phyloP scores from a whole-genome alignment of 2,113 vertebrate genomes.

The Osmerus eperlanus region DNA sequence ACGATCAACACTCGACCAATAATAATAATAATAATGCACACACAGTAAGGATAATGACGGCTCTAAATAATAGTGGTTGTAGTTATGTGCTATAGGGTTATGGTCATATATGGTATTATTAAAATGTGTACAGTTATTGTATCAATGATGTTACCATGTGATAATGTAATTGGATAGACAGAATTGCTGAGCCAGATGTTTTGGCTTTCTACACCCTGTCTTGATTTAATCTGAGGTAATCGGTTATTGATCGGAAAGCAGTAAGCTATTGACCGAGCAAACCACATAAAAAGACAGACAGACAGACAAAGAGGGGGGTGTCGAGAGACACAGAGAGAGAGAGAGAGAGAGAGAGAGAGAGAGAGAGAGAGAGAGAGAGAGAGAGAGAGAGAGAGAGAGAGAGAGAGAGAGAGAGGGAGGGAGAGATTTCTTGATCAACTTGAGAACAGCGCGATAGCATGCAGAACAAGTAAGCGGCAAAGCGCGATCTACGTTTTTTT shows the following conservation, averaged over 20 bases:
- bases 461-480: constrained; percentile 49
- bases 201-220: constrained; percentile 17
- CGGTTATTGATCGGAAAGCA: constrained; percentile 42
- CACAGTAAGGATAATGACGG: no score
- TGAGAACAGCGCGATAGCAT: constrained; percentile 55
- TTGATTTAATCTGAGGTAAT: constrained; percentile 51
- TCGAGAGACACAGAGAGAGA: constrained; percentile 22
- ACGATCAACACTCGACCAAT: no score
- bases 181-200: constrained; percentile 17
- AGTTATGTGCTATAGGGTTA: no score
- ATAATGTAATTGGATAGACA: not conserved
- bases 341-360: constrained; percentile 18
- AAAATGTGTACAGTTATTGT: not conserved
- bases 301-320: not conserved
- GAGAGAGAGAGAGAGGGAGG: constrained; percentile 20
- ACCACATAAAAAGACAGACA: constrained; percentile 11
- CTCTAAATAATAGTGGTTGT: no score
- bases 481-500: constrained; percentile 36
- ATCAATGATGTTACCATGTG: not conserved
- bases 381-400: constrained; percentile 13
- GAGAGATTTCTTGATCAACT: constrained; percentile 46
- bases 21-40: no score
- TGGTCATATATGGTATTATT: no score
- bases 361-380: constrained; percentile 16
- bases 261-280: not conserved